Base-by-base conservation (phyloP, 37 sponge, comb jelly and placozoan species). In the Hormiphora californensis region DNA sequence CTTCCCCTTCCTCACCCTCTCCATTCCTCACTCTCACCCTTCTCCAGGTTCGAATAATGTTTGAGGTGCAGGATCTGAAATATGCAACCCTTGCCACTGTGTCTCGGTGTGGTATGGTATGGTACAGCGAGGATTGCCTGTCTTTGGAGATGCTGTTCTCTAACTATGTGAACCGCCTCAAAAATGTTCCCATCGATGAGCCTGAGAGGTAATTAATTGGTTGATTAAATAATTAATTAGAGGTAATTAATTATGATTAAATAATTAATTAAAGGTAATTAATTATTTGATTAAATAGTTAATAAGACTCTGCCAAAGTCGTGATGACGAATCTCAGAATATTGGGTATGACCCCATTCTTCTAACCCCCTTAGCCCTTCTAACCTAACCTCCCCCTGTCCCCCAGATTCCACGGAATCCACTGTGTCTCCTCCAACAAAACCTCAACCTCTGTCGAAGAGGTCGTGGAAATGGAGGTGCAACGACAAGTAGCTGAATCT, bases 51-150 rank as follows among this genome's bases (percentile, higher is more conserved):
- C 62, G 97, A 9, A 91, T 96, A 39, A 94, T 96, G 93, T 96
- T 96, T 89, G 98, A 97, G 44, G 98, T 97, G 0, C 95, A 97
- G 63, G 94, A 97, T 65, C 91, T 97, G 1, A 89, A 91, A 23
- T 97, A 86, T 90, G 98, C 98, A 54, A 97, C 98, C 40, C 88
- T 94, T 81, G 98, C 98, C 35, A 97, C 98, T 33, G 98, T 97
- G 57, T 91, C 91, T 67, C 92, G 98, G 11, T 97, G 98, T 91
- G 98, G 98, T 8, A 97, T 97, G 98, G 91, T 97, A 8, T 97
- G 98, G 98, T 97, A 94, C 92, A 92, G 93, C 88, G 98, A 97
- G 54, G 98, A 97, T n/a, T 92, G 94, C 28, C 88, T 97, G 35
- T 87, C 88, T 19, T 62, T 91, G 37, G 98, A 97, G 46, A 97